Conservation (phyloP, 2,113 vertebrate species). For the Psittacara wagleri region DNA sequence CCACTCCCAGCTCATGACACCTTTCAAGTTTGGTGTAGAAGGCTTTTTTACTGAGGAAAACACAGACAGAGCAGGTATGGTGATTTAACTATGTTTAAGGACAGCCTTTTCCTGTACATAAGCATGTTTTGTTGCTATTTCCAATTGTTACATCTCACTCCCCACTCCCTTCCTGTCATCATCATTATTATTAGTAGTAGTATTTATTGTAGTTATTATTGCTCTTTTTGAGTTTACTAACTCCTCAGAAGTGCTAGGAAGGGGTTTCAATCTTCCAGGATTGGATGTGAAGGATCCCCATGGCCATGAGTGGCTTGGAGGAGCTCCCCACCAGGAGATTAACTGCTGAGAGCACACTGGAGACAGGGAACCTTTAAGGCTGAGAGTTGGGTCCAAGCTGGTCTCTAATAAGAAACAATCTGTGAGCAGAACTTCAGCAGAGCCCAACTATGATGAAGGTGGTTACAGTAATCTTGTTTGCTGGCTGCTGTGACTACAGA, state of each 20-base stretch:
- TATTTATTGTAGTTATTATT: background rate
- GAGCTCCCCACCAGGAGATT: background rate
- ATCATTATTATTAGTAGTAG: background rate
- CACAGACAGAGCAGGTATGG: background rate
- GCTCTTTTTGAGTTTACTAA: background rate
- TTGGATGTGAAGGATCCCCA: background rate
- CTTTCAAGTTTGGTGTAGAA: accelerated
- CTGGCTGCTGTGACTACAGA: background rate
- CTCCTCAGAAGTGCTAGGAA: background rate
- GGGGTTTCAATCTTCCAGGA: background rate
- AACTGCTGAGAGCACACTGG: background rate
- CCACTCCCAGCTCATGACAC: background rate
- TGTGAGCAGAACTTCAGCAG: background rate
- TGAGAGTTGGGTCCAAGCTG: background rate
- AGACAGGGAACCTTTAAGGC: background rate
- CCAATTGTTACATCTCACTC: background rate
- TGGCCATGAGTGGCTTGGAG: background rate
- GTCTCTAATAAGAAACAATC: background rate
- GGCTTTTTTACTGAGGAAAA: background rate
- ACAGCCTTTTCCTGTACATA: background rate
- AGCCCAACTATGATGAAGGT: background rate
- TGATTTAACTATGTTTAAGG: background rate
- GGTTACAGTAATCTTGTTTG: background rate
- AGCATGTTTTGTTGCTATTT: background rate
- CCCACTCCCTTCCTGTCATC: background rate